A percentile compares a stretch with the other conserved stretches of the same genome.
phyloP scores from a whole-genome alignment of 2,888 invertebrate species.

The Pantelozetes paolii region DNA sequence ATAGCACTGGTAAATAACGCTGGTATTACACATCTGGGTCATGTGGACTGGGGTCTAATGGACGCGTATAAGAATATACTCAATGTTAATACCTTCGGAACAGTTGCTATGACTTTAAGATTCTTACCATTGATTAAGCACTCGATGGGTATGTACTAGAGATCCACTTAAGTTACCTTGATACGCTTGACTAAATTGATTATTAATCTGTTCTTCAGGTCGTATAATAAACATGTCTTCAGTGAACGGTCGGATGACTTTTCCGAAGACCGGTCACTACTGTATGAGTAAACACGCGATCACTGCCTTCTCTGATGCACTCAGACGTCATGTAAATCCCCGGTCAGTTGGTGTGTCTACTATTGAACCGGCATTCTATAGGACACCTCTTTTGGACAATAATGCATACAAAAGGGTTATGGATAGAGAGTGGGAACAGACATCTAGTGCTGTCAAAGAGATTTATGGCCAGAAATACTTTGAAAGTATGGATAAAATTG shows the following conservation, averaged over 20 bases:
- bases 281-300: conserved; percentile 51
- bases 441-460: background rate
- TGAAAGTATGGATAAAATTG: too few relatives aligned
- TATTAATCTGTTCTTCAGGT: background rate
- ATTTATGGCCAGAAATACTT: background rate
- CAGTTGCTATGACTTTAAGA: conserved; percentile 50
- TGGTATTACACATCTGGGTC: conserved; percentile 54
- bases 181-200: background rate
- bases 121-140: conserved; percentile 51
- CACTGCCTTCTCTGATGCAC: conserved; percentile 50
- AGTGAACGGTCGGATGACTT: conserved; percentile 45
- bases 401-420: background rate
- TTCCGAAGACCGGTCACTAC: conserved; percentile 45
- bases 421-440: background rate
- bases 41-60: conserved; percentile 55
- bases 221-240: conserved; percentile 49
- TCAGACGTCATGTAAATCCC: conserved; percentile 50
- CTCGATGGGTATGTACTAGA: conserved; percentile 45
- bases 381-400: conserved; percentile 44
- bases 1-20: conserved; percentile 58
- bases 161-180: background rate
- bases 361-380: conserved; percentile 50
- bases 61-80: conserved; percentile 51
- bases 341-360: conserved; percentile 47
- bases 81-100: conserved; percentile 51